A percentile compares a stretch with the other conserved stretches of the same genome.
Evolutionary conservation across 2,797 vertebrate species (phyloP).

Genomic region (Molossus molossus): DNA sequence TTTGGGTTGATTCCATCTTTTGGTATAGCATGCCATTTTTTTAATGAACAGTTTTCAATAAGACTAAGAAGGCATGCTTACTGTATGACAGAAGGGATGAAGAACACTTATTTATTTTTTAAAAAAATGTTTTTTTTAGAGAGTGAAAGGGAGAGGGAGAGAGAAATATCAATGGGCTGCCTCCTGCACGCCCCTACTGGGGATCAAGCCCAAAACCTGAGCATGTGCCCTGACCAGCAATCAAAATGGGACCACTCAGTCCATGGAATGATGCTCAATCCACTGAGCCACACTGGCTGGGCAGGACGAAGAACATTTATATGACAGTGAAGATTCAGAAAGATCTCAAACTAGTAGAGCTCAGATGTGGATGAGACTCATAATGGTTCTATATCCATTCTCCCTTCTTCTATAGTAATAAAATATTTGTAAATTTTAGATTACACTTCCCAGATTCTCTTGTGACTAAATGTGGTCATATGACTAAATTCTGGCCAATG

Average conservation of each 20-base stretch:
- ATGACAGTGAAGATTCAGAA: background rate
- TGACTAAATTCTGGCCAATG: background rate
- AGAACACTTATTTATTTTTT: background rate
- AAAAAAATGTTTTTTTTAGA: no score
- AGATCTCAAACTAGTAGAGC: background rate
- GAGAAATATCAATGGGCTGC: no score
- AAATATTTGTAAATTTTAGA: background rate
- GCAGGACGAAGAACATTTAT: no score
- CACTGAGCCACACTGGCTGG: no score
- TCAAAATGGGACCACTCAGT: no score
- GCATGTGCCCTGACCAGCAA: no score
- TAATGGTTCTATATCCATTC: background rate
- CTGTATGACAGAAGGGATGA: background rate
- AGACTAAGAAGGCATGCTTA: background rate
- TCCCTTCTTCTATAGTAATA: background rate
- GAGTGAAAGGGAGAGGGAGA: no score
- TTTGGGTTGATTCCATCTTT: background rate
- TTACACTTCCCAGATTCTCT: background rate
- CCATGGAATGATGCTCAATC: no score
- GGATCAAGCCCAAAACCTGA: no score
- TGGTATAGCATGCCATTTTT: background rate
- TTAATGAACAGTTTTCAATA: background rate
- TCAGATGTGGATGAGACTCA: background rate
- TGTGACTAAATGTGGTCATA: background rate
- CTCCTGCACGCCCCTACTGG: no score